These are phyloP conservation scores for Anodontia alba DNA, from an alignment of 2,888 invertebrate genomes.

Conservation along the genomic window DNA sequence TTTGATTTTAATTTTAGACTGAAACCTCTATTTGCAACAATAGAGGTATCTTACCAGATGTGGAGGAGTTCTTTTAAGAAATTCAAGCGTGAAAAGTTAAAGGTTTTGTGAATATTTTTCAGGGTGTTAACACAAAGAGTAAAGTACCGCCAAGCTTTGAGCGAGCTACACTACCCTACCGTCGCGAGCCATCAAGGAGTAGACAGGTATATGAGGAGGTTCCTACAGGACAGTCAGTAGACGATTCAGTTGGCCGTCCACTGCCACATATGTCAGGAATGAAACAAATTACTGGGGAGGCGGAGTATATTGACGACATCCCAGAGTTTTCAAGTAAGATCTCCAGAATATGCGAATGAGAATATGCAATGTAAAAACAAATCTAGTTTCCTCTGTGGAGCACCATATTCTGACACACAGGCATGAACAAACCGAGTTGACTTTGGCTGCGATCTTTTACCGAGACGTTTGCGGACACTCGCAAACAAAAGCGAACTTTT, in stretches of 20 bases:
- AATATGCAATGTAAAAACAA: neutral
- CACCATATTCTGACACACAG: neutral
- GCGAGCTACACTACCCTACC: constrained; percentile 45
- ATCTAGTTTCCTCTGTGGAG: neutral
- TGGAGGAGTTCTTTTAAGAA: no score
- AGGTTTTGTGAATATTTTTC: no score
- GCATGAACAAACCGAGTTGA: neutral
- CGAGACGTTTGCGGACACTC: no score
- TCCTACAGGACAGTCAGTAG: constrained; percentile 75
- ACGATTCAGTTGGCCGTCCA: constrained; percentile 92
- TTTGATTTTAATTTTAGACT: no score
- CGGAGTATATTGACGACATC: constrained; percentile 95
- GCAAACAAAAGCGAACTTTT: no score
- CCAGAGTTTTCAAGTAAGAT: constrained; percentile 86
- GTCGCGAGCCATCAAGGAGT: constrained; percentile 40
- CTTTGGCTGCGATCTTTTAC: no score
- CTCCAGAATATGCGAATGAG: no score
- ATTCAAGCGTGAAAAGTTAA: no score
- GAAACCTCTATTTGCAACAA: no score
- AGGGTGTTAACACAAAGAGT: no score
- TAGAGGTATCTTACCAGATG: no score
- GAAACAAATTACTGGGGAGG: constrained; percentile 96
- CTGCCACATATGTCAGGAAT: constrained; percentile 92
- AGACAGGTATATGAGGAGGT: constrained; percentile 84
- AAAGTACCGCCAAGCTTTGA: constrained; percentile 18